Evolutionary conservation across 2,888 invertebrate species (phyloP).

Genomic region (Oscheius sp.): DNA sequence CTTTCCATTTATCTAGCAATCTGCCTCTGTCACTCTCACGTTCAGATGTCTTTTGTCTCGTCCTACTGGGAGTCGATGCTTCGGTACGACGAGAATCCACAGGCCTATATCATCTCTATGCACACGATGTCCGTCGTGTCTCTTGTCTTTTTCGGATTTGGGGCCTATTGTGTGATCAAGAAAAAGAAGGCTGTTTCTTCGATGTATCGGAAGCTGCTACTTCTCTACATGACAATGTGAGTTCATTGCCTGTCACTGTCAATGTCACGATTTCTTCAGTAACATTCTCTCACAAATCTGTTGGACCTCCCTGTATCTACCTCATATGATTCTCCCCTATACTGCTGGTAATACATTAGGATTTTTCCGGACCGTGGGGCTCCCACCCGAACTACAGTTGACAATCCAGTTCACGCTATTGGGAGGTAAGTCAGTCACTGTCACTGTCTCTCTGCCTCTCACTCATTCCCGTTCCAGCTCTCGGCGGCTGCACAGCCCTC

Average conservation of each 20-base stretch:
- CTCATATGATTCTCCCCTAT: constrained; percentile 8
- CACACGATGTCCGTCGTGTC: constrained; percentile 17
- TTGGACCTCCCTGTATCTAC: constrained; percentile 18
- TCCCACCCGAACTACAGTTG: constrained; percentile 4
- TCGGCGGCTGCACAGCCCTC: constrained; percentile 2
- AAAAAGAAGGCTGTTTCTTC: constrained; percentile 5
- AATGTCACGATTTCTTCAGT: not conserved
- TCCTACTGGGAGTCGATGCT: constrained; percentile 6
- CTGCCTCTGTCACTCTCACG: too few relatives aligned
- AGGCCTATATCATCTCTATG: constrained; percentile 1
- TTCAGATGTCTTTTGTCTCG: too few relatives aligned
- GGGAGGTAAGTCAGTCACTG: not conserved
- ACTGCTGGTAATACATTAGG: constrained; percentile 18
- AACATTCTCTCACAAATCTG: constrained; percentile 17
- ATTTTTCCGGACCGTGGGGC: not conserved
- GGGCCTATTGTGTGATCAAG: constrained; percentile 9
- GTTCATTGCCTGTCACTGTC: not conserved
- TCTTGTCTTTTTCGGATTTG: not conserved
- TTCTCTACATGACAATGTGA: constrained; percentile 17
- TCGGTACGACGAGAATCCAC: constrained; percentile 14
- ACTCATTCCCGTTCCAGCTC: not conserved
- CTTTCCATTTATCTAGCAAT: too few relatives aligned
- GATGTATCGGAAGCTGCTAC: not conserved
- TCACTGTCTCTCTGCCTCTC: too few relatives aligned
- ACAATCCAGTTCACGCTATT: not conserved